Evolutionary conservation across 2,797 vertebrate genomes (phyloP).

Genomic region (Botia almorhae): DNA sequence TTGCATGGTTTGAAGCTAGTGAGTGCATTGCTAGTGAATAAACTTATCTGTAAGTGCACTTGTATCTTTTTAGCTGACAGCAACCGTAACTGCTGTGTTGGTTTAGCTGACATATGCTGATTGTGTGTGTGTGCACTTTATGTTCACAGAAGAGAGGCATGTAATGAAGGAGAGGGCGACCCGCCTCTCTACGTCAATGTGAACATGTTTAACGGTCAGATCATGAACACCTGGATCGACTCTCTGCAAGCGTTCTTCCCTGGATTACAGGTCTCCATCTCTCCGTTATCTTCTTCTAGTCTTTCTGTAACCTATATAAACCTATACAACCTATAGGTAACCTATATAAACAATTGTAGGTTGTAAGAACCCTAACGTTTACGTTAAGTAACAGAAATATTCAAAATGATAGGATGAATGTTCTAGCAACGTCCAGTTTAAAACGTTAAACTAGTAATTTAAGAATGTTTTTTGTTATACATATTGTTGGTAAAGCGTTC

Average conservation of each 20-base stretch:
- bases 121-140: conserved; percentile 66
- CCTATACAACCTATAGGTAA: too few species aligned
- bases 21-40: background rate
- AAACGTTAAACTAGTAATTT: too few species aligned
- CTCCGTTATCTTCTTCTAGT: too few species aligned
- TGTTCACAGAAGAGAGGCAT: conserved; percentile 86
- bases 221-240: conserved; percentile 99
- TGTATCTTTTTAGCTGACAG: too few species aligned
- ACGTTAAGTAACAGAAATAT: too few species aligned
- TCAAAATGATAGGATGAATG: too few species aligned
- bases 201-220: conserved; percentile 97
- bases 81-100: background rate
- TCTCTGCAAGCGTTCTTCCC: conserved; percentile 99
- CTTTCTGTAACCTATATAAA: too few species aligned
- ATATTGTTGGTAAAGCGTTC: too few species aligned
- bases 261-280: conserved; percentile 87
- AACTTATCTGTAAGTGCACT: background rate
- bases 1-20: background rate
- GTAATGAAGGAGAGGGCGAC: conserved; percentile 96
- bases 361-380: too few species aligned
- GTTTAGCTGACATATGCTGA: background rate
- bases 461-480: too few species aligned
- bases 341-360: too few species aligned
- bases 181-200: conserved; percentile 97
- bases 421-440: too few species aligned